Conservation (phyloP, 37 sponge, comb jelly and placozoan genomes). For the Diacarnus erythraeanus region DNA sequence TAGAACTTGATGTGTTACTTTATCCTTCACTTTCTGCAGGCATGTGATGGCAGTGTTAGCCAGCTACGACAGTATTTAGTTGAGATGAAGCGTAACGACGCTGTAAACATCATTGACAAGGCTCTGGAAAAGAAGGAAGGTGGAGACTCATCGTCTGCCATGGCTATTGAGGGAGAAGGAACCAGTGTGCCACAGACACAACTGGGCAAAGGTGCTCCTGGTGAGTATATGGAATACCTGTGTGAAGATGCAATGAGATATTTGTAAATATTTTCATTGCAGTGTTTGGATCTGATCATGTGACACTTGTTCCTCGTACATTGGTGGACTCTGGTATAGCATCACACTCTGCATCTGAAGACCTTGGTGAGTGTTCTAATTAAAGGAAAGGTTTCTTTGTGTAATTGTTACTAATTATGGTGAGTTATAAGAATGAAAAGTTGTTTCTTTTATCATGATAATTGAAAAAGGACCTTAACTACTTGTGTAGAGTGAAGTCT, state of each 20-base stretch:
- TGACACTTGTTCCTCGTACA: background rate
- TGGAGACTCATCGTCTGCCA: background rate
- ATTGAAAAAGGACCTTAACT: too few relatives aligned
- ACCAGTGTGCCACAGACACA: background rate
- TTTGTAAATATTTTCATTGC: background rate
- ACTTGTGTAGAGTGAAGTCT: too few relatives aligned
- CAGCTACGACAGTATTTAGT: constrained; percentile 31
- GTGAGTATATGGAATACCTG: background rate
- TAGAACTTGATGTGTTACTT: background rate
- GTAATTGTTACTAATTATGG: too few relatives aligned
- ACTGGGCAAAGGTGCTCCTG: constrained; percentile 10
- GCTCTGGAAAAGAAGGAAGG: constrained; percentile 29
- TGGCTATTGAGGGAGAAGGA: background rate
- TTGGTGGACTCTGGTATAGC: constrained; percentile 20
- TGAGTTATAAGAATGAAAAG: too few relatives aligned
- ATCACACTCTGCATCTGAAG: constrained; percentile 21
- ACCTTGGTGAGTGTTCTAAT: background rate
- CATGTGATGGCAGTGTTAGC: constrained; percentile 58
- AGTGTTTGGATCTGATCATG: constrained; percentile 8
- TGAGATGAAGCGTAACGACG: constrained; percentile 54
- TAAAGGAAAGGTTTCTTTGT: too few relatives aligned
- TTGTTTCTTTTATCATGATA: too few relatives aligned
- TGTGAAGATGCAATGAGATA: background rate
- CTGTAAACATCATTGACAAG: constrained; percentile 64
- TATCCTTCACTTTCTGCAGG: constrained; percentile 16